Percentiles rank a stretch among this genome's conserved stretches.
These are phyloP conservation scores for Lepus timidus DNA, from an alignment of 2,113 vertebrate genomes.

Conservation along the genomic window DNA sequence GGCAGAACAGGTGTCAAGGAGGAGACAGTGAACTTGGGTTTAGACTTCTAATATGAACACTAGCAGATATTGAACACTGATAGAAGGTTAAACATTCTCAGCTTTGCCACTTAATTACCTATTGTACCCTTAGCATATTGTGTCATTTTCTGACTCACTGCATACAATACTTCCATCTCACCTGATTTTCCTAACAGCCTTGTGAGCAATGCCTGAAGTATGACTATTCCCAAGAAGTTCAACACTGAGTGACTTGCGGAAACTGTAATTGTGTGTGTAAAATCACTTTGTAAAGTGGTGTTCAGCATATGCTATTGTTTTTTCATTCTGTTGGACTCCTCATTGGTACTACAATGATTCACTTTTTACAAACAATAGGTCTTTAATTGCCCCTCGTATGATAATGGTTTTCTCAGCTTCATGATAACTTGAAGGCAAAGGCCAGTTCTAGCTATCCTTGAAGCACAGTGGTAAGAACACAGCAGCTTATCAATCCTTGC, in stretches of 20 bases:
- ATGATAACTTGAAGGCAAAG: background rate
- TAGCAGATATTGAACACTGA: background rate
- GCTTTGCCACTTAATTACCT: background rate
- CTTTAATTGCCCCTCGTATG: background rate
- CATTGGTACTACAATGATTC: background rate
- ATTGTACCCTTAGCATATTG: background rate
- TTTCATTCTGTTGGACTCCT: background rate
- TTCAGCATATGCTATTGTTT: background rate
- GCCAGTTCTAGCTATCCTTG: background rate
- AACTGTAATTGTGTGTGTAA: background rate
- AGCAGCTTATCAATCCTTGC: background rate
- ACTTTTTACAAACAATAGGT: background rate
- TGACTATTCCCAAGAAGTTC: background rate
- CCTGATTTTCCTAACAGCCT: background rate
- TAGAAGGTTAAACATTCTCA: background rate
- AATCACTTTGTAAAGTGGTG: conserved; percentile 38
- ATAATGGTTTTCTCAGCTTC: background rate
- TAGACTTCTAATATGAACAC: background rate
- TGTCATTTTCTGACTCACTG: background rate
- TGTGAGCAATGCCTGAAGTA: background rate
- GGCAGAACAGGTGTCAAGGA: background rate
- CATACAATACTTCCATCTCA: background rate
- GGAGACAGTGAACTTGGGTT: background rate
- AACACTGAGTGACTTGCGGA: conserved; percentile 10
- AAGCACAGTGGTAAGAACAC: background rate